Conservation (phyloP, 1,140 invertebrate species). For the Myzus persicae region DNA sequence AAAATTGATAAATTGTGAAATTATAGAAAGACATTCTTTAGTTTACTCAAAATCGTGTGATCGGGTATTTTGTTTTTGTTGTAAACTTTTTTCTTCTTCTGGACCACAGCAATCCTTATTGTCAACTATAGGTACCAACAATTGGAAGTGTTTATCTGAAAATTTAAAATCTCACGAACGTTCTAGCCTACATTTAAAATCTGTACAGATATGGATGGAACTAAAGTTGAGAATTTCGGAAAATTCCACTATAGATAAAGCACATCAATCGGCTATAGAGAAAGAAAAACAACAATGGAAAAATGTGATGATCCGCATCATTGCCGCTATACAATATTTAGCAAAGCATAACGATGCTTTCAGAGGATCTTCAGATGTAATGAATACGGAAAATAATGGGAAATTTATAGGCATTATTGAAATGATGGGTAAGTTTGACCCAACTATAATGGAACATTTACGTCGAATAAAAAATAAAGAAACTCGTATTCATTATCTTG, state of each 20-base stretch:
- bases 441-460: conserved; percentile 32
- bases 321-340: conserved; percentile 6
- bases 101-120: not conserved
- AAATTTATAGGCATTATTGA: not conserved
- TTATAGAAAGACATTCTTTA: no score
- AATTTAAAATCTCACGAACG: not conserved
- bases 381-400: not conserved
- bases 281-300: conserved; percentile 38
- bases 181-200: not conserved
- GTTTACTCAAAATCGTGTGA: no score
- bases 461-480: conserved; percentile 18
- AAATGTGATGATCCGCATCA: conserved; percentile 16
- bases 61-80: no score
- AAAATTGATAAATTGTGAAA: no score
- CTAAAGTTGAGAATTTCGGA: not conserved
- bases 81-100: no score
- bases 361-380: not conserved
- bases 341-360: conserved; percentile 5
- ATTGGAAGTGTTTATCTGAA: not conserved
- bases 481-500: not conserved
- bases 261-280: not conserved
- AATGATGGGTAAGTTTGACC: not conserved
- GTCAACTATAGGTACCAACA: not conserved
- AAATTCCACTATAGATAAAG: conserved; percentile 21
- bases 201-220: not conserved